phyloP scores from a whole-genome alignment of 2,113 vertebrate species.

The Scortum barcoo region DNA sequence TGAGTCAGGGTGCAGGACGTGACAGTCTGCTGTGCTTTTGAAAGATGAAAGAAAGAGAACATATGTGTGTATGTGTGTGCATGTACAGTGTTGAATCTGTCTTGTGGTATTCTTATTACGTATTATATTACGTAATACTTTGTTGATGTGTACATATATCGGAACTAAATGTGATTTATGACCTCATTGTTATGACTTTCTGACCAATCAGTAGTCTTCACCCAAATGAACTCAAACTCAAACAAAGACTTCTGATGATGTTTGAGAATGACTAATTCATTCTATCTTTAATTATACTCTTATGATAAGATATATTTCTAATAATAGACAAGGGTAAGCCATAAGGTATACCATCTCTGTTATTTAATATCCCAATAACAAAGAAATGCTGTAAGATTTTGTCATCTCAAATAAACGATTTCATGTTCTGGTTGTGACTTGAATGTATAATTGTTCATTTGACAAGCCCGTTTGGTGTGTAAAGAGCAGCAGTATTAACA shows the following conservation, averaged over 20 bases:
- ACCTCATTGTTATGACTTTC: not conserved
- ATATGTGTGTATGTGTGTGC: too few relatives aligned
- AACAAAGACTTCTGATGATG: not conserved
- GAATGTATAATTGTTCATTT: constrained; percentile 6
- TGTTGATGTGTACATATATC: not conserved
- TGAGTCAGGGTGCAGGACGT: too few relatives aligned
- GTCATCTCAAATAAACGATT: not conserved
- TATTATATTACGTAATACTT: not conserved
- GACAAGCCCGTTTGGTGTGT: not conserved
- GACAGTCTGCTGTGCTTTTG: too few relatives aligned
- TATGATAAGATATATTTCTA: not conserved
- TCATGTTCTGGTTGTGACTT: not conserved
- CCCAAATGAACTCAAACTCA: not conserved
- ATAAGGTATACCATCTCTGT: not conserved
- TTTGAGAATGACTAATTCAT: not conserved
- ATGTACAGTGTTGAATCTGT: too few relatives aligned
- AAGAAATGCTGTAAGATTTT: not conserved
- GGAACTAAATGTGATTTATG: not conserved
- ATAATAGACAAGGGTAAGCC: not conserved
- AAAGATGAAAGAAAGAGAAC: too few relatives aligned
- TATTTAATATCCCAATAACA: not conserved
- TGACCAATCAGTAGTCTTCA: not conserved
- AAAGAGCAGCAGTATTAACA: not conserved
- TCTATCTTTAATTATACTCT: not conserved
- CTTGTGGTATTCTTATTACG: too few relatives aligned